phyloP scores from a whole-genome alignment of 1,140 invertebrate species.

The Drosophila ohnishii region DNA sequence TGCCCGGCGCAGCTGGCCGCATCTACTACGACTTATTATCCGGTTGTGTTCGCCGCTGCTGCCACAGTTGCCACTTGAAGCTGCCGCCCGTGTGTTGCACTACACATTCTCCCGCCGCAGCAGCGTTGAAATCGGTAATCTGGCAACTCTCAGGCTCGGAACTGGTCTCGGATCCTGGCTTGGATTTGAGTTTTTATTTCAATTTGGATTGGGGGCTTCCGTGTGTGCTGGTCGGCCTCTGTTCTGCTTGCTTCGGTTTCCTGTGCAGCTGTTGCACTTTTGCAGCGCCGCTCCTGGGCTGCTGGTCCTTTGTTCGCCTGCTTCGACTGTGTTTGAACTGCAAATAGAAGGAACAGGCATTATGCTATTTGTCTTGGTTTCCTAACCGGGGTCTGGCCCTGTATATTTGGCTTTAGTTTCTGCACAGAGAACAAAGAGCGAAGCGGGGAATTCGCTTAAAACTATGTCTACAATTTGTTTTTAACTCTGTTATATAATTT shows the following conservation, averaged over 20 bases:
- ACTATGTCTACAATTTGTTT: not conserved
- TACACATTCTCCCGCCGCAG: constrained; percentile 70
- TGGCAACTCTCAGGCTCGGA: constrained; percentile 11
- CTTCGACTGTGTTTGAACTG: constrained; percentile 66
- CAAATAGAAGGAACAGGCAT: constrained; percentile 74
- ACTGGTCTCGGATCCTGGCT: not conserved
- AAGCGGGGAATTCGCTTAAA: too few relatives aligned
- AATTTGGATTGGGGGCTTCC: not conserved
- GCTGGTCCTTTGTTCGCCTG: constrained; percentile 27
- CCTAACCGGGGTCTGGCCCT: constrained; percentile 11
- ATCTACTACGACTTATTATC: constrained; percentile 70
- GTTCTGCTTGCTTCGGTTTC: constrained; percentile 28
- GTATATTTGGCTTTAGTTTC: constrained; percentile 11
- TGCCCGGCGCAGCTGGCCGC: constrained; percentile 35
- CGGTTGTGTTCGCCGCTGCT: constrained; percentile 61
- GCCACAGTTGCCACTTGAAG: constrained; percentile 73
- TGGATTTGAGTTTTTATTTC: not conserved
- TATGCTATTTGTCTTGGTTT: constrained; percentile 78
- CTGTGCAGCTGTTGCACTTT: constrained; percentile 76
- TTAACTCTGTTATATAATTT: not conserved
- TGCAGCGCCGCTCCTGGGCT: constrained; percentile 45
- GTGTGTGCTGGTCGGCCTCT: not conserved
- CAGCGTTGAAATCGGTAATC: constrained; percentile 33
- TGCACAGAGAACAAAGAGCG: not conserved
- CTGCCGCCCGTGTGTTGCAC: constrained; percentile 70